Conservation (phyloP, 2,113 vertebrate genomes). For the Elephantulus edwardii region DNA sequence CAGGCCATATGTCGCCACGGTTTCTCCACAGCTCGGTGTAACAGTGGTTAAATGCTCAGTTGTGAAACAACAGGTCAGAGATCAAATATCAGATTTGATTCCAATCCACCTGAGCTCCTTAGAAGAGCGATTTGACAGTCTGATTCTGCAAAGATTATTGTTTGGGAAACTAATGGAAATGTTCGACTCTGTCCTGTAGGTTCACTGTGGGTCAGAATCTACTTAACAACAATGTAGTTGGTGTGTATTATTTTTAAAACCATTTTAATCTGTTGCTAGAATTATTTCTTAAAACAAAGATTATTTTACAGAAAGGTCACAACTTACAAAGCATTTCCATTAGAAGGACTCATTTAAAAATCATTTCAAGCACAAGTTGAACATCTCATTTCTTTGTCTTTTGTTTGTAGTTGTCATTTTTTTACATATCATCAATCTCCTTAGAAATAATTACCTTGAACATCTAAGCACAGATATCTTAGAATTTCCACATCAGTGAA, state of each 20-base stretch:
- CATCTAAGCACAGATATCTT: background rate
- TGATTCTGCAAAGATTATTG: background rate
- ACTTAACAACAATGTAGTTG: background rate
- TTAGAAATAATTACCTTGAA: background rate
- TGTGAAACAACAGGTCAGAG: background rate
- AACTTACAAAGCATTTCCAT: background rate
- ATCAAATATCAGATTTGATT: too few relatives aligned
- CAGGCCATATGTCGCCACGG: too few relatives aligned
- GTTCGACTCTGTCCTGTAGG: background rate
- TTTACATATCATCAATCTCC: background rate
- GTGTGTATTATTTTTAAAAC: background rate
- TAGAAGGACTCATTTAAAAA: background rate
- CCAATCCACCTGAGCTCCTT: background rate
- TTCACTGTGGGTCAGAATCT: background rate
- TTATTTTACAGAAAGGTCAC: background rate
- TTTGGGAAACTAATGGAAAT: background rate
- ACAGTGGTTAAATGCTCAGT: background rate
- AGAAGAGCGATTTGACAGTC: background rate
- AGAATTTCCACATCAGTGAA: background rate
- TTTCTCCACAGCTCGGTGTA: background rate
- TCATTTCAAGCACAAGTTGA: background rate
- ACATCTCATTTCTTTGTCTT: background rate
- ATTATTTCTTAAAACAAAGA: background rate
- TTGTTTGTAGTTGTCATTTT: background rate
- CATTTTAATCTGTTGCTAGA: background rate